Conservation (phyloP, 2,888 invertebrate genomes). For the Incurvaria masculella region DNA sequence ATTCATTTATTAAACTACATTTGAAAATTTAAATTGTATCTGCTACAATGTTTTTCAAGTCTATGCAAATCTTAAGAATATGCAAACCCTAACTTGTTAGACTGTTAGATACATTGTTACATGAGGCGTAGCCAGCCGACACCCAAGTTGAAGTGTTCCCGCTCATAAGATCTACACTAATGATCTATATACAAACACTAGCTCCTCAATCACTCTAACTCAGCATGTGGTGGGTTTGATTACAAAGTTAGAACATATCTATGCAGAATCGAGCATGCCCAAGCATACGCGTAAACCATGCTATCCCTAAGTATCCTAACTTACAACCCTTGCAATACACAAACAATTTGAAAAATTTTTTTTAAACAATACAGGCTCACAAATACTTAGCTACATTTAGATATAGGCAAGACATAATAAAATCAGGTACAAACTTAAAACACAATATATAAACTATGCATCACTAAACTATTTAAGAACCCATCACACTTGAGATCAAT, state of each 20-base stretch:
- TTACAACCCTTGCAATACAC: too few species aligned
- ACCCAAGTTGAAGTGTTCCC: slow-evolving; percentile 23
- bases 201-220: too few species aligned
- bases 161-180: neutral
- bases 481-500: neutral
- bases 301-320: too few species aligned
- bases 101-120: slow-evolving; percentile 45
- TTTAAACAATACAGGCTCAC: slow-evolving; percentile 39
- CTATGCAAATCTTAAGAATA: neutral
- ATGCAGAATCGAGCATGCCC: too few species aligned
- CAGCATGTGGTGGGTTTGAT: too few species aligned
- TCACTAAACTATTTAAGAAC: neutral
- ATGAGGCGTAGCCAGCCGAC: slow-evolving; percentile 18
- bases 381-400: slow-evolving; percentile 16
- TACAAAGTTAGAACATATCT: too few species aligned
- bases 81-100: slow-evolving; percentile 17
- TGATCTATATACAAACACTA: slow-evolving; percentile 15
- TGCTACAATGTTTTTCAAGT: slow-evolving; percentile 32
- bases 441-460: slow-evolving; percentile 26
- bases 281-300: too few species aligned
- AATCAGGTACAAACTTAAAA: slow-evolving; percentile 55
- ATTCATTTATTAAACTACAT: slow-evolving; percentile 54
- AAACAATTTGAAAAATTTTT: too few species aligned
- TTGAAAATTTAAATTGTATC: slow-evolving; percentile 54
- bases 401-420: slow-evolving; percentile 33